Conservation (phyloP, 2,113 vertebrate genomes). For the Piprites chloris region DNA sequence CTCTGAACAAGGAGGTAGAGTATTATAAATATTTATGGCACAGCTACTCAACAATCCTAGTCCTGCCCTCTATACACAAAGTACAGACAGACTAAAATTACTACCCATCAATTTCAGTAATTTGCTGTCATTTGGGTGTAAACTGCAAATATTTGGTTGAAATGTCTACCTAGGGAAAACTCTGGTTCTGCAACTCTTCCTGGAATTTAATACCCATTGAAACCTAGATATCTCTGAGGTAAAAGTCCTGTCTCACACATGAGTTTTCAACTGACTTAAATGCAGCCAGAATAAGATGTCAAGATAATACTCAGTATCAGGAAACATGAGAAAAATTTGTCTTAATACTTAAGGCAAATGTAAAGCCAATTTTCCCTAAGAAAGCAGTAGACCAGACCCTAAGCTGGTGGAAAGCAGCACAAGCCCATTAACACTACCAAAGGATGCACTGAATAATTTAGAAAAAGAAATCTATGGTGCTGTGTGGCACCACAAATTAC, state of each 20-base stretch:
- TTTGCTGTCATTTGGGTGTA: background rate
- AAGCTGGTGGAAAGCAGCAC: background rate
- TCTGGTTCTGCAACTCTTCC: background rate
- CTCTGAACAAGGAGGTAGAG: background rate
- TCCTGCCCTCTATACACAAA: background rate
- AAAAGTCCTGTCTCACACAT: background rate
- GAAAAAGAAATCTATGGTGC: background rate
- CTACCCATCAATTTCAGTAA: background rate
- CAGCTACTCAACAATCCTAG: background rate
- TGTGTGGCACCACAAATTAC: slow-evolving; percentile 29
- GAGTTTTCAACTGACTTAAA: background rate
- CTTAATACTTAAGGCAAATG: background rate
- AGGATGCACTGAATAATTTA: background rate
- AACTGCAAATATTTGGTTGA: background rate
- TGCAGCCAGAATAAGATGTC: background rate
- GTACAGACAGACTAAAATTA: background rate
- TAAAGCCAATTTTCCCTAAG: background rate
- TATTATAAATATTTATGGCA: slow-evolving; percentile 22
- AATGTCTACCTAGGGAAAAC: background rate
- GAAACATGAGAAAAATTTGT: background rate
- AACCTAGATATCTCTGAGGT: background rate
- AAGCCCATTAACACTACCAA: background rate
- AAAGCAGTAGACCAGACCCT: background rate
- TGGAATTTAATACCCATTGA: background rate
- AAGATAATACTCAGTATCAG: background rate